phyloP scores from a whole-genome alignment of 2,888 invertebrate species.

The Drosophila rubida region DNA sequence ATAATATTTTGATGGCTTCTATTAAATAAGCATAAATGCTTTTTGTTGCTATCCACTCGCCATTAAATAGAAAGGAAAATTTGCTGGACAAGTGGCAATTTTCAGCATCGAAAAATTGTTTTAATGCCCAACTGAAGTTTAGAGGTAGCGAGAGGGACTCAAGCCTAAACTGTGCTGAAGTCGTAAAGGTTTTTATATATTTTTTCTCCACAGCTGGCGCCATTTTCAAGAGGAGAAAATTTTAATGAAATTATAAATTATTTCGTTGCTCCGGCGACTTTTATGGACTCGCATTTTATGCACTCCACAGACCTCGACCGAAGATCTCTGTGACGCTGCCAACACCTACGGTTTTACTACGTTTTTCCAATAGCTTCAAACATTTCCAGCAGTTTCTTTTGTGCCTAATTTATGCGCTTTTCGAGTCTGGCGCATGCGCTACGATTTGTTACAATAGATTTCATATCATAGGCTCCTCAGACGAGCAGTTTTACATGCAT shows the following conservation, averaged over 20 bases:
- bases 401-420: conserved; percentile 65
- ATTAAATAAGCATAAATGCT: conserved; percentile 55
- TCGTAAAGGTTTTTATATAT: conserved; percentile 25
- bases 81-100: conserved; percentile 40
- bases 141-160: not conserved
- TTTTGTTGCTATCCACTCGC: conserved; percentile 23
- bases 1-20: conserved; percentile 60
- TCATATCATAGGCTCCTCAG: conserved; percentile 24
- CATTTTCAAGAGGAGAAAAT: conserved; percentile 49
- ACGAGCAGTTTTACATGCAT: conserved; percentile 48
- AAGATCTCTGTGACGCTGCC: conserved; percentile 51
- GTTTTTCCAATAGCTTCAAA: conserved; percentile 18
- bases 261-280: conserved; percentile 45
- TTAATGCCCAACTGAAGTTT: not conserved
- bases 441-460: conserved; percentile 47
- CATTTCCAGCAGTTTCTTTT: conserved; percentile 39
- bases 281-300: conserved; percentile 47
- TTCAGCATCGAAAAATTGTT: conserved; percentile 21
- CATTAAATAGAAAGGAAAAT: conserved; percentile 28
- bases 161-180: conserved; percentile 5
- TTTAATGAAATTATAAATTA: conserved; percentile 71
- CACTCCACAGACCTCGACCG: conserved; percentile 7
- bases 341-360: conserved; percentile 67
- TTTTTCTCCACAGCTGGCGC: conserved; percentile 44
- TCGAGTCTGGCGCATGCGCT: conserved; percentile 69